Evolutionary conservation across 2,113 vertebrate genomes (phyloP).

Genomic region (Tyto alba): DNA sequence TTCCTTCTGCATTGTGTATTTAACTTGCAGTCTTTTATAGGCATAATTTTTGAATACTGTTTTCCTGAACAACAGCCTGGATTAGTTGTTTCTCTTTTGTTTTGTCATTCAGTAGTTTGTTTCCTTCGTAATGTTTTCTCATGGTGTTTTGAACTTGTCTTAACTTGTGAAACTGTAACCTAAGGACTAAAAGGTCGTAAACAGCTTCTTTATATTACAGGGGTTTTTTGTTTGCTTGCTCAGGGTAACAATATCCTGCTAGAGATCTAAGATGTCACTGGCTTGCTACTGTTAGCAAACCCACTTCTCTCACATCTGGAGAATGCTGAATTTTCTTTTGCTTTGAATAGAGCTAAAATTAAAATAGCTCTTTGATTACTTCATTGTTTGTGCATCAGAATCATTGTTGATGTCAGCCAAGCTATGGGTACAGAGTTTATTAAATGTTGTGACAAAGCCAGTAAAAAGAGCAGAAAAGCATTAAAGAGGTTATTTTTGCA

Average conservation of each 20-base stretch:
- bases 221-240: neutral
- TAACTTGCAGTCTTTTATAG: slow-evolving; percentile 52
- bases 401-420: slow-evolving; percentile 35
- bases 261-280: slow-evolving; percentile 2
- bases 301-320: slow-evolving; percentile 13
- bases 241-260: neutral
- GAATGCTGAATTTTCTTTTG: slow-evolving; percentile 29
- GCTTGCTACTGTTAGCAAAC: slow-evolving; percentile 15
- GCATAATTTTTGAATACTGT: slow-evolving; percentile 39
- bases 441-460: slow-evolving; percentile 29
- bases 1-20: slow-evolving; percentile 67
- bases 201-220: neutral
- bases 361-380: slow-evolving; percentile 57
- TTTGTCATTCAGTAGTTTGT: slow-evolving; percentile 20
- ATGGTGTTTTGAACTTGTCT: neutral
- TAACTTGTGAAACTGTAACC: neutral
- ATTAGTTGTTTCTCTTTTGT: slow-evolving; percentile 38
- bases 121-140: slow-evolving; percentile 25
- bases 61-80: slow-evolving; percentile 27
- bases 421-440: slow-evolving; percentile 31
- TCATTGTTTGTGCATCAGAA: slow-evolving; percentile 52
- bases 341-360: slow-evolving; percentile 50
- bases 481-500: slow-evolving; percentile 19
- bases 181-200: neutral
- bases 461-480: slow-evolving; percentile 12